Evolutionary conservation across 2,797 vertebrate species (phyloP).

Genomic region (Apogon hyalosoma): DNA sequence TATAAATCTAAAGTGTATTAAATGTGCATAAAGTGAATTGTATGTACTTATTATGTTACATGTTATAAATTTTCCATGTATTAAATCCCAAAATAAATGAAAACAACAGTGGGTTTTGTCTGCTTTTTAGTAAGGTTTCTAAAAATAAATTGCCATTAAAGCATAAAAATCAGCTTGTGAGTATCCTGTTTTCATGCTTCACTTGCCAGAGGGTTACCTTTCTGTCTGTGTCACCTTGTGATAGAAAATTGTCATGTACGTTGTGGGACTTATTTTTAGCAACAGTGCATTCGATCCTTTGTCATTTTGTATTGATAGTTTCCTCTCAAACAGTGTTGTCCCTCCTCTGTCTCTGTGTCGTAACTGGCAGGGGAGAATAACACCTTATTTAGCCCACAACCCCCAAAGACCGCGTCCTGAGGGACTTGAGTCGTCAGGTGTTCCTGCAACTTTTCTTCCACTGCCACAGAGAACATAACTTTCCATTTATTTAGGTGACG

Average conservation of each 20-base stretch:
- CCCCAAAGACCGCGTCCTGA: slow-evolving; percentile 53
- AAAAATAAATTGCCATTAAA: too few relatives aligned
- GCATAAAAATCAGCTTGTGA: too few relatives aligned
- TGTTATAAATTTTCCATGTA: too few relatives aligned
- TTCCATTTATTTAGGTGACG: slow-evolving; percentile 79
- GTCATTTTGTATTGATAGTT: slow-evolving; percentile 34
- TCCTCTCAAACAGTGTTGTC: slow-evolving; percentile 3
- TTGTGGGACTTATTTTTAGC: slow-evolving; percentile 59
- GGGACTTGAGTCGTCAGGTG: slow-evolving; percentile 57
- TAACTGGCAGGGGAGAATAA: slow-evolving; percentile 48
- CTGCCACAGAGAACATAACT: slow-evolving; percentile 52
- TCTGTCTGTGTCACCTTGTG: slow-evolving; percentile 42
- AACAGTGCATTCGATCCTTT: slow-evolving; percentile 14
- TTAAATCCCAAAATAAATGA: too few relatives aligned
- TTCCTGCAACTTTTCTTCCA: slow-evolving; percentile 39
- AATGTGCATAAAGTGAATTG: too few relatives aligned
- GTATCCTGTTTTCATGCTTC: too few relatives aligned
- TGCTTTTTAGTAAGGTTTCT: too few relatives aligned
- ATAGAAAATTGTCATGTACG: background rate
- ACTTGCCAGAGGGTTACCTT: background rate
- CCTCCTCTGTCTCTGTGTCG: slow-evolving; percentile 50
- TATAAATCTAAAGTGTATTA: too few relatives aligned
- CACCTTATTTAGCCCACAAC: slow-evolving; percentile 33
- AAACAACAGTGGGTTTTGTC: too few relatives aligned
- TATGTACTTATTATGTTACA: too few relatives aligned